Evolutionary conservation across 2,888 invertebrate species (phyloP).

Genomic region (Ochropleura leucogaster): DNA sequence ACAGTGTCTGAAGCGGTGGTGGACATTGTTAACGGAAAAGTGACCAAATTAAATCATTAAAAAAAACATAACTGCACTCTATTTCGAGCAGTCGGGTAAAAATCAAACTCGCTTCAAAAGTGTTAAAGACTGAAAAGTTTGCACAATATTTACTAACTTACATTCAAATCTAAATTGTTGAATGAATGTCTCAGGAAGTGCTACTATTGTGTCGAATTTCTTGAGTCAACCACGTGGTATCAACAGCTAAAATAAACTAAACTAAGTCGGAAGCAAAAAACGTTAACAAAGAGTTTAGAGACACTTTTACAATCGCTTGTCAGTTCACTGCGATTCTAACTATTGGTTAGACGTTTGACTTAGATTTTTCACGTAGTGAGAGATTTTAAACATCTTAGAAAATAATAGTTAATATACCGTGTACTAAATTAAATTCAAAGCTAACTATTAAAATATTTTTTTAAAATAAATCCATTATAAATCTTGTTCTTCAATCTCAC

Average conservation of each 20-base stretch:
- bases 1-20: background rate
- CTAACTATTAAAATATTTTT: too few species aligned
- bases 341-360: conserved; percentile 55
- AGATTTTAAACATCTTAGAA: background rate
- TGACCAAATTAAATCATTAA: background rate
- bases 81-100: background rate
- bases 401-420: background rate
- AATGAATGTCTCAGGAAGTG: conserved; percentile 57
- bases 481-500: too few species aligned
- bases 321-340: conserved; percentile 50
- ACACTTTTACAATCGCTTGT: conserved; percentile 52
- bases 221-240: conserved; percentile 50
- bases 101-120: background rate
- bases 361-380: conserved; percentile 1
- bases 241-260: conserved; percentile 54
- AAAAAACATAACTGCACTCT: background rate
- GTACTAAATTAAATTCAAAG: background rate
- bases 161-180: conserved; percentile 49
- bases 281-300: conserved; percentile 34
- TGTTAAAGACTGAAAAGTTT: conserved; percentile 5
- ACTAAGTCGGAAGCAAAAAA: conserved; percentile 52
- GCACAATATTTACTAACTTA: conserved; percentile 56
- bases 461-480: background rate
- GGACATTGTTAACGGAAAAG: background rate
- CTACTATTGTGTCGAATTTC: conserved; percentile 62